phyloP scores from a whole-genome alignment of 1,140 invertebrate genomes.

The Pseudomyrmex dendroicus region DNA sequence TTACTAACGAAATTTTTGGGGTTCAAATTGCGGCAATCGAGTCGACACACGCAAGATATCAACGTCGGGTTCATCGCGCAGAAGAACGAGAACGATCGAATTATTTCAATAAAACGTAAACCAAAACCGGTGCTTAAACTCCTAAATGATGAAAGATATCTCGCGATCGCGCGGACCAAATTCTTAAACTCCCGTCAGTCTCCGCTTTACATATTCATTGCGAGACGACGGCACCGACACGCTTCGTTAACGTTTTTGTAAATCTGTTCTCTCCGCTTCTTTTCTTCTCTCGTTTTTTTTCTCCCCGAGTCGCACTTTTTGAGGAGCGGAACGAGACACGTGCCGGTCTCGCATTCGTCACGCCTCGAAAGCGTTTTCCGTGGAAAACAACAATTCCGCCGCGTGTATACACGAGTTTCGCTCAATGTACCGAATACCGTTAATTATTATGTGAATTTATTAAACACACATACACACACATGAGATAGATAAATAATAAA shows the following conservation, averaged over 20 bases:
- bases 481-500: not conserved
- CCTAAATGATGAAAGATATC: constrained; percentile 40
- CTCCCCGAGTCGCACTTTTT: not conserved
- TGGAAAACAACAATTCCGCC: not conserved
- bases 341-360: constrained; percentile 14
- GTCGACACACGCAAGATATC: constrained; percentile 27
- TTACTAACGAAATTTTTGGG: constrained; percentile 40
- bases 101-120: constrained; percentile 70
- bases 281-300: not conserved
- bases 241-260: constrained; percentile 34
- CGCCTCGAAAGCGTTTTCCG: not conserved
- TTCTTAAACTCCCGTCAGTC: constrained; percentile 24
- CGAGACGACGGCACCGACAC: not conserved
- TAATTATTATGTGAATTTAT: too few species aligned
- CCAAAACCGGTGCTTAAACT: constrained; percentile 54
- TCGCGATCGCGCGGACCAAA: not conserved
- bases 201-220: constrained; percentile 48
- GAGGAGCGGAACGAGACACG: constrained; percentile 2
- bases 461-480: too few species aligned
- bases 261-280: not conserved
- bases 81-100: constrained; percentile 43
- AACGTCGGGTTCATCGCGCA: not conserved
- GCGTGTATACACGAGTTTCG: not conserved
- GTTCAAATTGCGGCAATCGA: constrained; percentile 27
- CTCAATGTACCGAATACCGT: not conserved